Evolutionary conservation across 2,113 vertebrate genomes (phyloP), one percentile per base, ranked within the genome.

Genomic region (Archilochus colubris): DNA sequence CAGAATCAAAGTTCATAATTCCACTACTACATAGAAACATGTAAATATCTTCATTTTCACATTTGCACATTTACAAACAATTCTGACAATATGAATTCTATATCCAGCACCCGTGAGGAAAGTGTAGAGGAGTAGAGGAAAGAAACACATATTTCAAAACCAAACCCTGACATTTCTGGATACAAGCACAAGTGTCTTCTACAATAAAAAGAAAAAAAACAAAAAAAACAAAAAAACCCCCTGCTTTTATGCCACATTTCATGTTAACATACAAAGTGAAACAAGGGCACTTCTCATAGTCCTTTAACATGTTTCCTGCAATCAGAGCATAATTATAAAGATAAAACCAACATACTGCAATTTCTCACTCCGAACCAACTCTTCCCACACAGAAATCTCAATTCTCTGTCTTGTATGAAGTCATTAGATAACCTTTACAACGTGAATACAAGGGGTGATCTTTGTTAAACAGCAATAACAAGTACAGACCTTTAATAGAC

Each of bases 381-480:
- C 58, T 92, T 93, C 54, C 61, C 79, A 72, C 61, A 86, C 12
- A 88, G 17, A 40, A 75, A 85, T 54, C 83, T 86, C 55, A 81
- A 40, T 78, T 93, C 57, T 88, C 55, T 58, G 40, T 86, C 54
- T 83, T 23, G 25, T 57, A 18, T 78, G 38, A 75, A 91, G 38
- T 66, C 54, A 48, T 69, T 77, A 82, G 33, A 46, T 58, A 88
- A 93, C 54, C 25, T 94, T 83, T 88, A 59, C 44, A 68, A 54
- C 14, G 59, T 30, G 43, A 69, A 87, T 58, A 89, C 48, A 89
- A 85, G 31, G 64, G 11, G 46, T 67, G 40, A 68, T 73, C 59
- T 93, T 70, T 86, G 27, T 70, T 89, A 81, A 78, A 64, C 80
- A 92, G n/a, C 27, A 88, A 23, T 77, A 95, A 82, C 68, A 73